Conservation (phyloP, 2,113 vertebrate species). For the Choloepus hoffmanni region DNA sequence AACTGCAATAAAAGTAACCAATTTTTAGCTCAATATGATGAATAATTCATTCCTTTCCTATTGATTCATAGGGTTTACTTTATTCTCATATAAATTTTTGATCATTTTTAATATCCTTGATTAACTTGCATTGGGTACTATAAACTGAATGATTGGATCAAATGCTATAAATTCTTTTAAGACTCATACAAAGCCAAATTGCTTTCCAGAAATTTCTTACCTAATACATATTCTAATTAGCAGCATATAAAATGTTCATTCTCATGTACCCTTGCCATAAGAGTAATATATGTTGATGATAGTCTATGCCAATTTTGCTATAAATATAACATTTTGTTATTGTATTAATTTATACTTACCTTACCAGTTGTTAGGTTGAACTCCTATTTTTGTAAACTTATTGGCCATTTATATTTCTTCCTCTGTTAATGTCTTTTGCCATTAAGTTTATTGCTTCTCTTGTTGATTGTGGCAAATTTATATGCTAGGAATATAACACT, state of each 20-base stretch:
- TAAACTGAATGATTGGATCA: not conserved
- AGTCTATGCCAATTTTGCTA: not conserved
- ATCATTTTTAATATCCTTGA: not conserved
- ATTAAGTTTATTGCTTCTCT: not conserved
- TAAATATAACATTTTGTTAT: not conserved
- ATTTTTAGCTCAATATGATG: not conserved
- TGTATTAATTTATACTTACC: not conserved
- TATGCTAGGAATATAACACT: not conserved
- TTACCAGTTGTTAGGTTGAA: not conserved
- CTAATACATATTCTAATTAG: not conserved
- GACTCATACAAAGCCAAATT: not conserved
- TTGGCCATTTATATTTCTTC: not conserved
- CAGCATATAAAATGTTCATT: not conserved
- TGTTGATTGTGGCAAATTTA: not conserved
- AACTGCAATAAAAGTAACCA: not conserved
- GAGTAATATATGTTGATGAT: not conserved
- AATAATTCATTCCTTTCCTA: constrained; percentile 36
- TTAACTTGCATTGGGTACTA: not conserved
- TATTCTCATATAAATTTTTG: not conserved
- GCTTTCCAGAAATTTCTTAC: not conserved
- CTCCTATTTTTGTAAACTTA: not conserved
- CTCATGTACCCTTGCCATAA: not conserved
- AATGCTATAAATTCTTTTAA: not conserved
- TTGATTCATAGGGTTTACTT: not conserved
- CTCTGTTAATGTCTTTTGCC: not conserved